These are phyloP conservation scores for Chesias legatella DNA, from an alignment of 2,888 invertebrate species.

Conservation along the genomic window DNA sequence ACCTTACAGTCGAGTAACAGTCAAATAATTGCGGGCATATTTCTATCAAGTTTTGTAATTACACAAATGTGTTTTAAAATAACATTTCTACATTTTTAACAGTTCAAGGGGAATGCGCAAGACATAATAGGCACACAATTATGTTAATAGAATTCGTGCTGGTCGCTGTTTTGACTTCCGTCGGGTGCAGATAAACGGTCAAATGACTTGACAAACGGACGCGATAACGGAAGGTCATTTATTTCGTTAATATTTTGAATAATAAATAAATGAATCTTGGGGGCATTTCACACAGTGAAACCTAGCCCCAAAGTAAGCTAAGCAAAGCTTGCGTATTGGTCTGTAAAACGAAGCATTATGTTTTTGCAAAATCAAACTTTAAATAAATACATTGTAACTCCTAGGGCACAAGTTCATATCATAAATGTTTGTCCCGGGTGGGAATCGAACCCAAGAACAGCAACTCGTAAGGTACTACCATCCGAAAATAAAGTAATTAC, in stretches of 20 bases:
- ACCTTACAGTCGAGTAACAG: neutral
- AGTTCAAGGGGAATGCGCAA: conserved; percentile 30
- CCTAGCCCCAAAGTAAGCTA: no score
- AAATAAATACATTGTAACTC: no score
- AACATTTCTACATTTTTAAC: conserved; percentile 18
- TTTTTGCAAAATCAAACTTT: no score
- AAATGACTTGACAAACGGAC: conserved; percentile 17
- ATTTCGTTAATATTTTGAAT: conserved; percentile 1
- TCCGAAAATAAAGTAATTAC: no score
- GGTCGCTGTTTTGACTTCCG: conserved; percentile 26
- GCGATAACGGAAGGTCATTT: conserved; percentile 16
- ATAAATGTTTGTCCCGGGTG: no score
- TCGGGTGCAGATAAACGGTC: conserved; percentile 15
- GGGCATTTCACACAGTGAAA: no score
- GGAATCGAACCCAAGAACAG: no score
- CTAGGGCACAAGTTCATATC: no score
- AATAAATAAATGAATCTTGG: no score
- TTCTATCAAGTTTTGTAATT: conserved; percentile 5
- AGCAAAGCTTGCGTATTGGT: no score
- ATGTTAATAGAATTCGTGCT: conserved; percentile 27
- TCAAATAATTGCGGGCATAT: neutral
- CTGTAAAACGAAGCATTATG: no score
- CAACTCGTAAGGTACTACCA: no score
- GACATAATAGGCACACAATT: conserved; percentile 26
- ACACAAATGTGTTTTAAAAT: conserved; percentile 20